A percentile compares a stretch with the other conserved stretches of the same genome.
Conservation (phyloP, 2,113 vertebrate species). For the Pelodiscus sinensis region DNA sequence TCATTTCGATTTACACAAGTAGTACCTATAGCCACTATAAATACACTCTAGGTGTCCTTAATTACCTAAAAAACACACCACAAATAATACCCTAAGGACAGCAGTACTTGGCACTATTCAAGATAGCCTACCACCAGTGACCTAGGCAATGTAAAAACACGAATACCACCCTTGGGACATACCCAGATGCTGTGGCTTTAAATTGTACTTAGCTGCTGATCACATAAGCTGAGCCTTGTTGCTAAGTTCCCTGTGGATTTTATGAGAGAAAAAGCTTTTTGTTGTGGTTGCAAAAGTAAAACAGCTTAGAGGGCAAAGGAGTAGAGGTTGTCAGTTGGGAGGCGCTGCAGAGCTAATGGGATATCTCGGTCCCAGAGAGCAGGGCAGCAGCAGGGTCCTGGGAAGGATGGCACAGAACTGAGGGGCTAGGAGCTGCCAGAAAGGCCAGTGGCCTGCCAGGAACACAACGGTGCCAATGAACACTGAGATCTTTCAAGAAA, state of each 20-base stretch:
- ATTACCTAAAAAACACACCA: background rate
- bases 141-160: background rate
- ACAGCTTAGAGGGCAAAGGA: background rate
- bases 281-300: background rate
- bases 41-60: background rate
- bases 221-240: background rate
- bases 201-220: background rate
- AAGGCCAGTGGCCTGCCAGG: background rate
- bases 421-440: background rate
- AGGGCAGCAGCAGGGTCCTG: background rate
- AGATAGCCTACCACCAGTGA: background rate
- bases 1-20: background rate
- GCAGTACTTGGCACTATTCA: background rate
- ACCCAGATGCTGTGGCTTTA: background rate
- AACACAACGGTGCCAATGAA: background rate
- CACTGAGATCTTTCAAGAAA: background rate
- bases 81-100: background rate
- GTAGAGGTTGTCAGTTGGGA: background rate
- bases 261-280: background rate
- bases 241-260: background rate
- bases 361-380: background rate
- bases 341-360: background rate
- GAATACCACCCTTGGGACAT: background rate
- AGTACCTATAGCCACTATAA: background rate
- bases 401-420: background rate